Conservation (phyloP, 2,113 vertebrate genomes). For the Etia nguti region DNA sequence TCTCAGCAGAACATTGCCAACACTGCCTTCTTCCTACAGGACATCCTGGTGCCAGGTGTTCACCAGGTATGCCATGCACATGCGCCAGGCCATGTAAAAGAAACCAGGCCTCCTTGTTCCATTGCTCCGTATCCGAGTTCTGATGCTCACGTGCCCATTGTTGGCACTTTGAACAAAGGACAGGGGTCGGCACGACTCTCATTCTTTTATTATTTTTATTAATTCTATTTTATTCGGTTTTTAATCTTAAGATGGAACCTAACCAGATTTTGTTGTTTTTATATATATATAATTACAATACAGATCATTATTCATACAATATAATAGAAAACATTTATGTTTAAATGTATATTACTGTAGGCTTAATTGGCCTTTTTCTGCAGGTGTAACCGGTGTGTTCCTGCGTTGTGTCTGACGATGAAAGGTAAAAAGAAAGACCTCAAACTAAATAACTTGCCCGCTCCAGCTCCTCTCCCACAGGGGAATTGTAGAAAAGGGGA, state of each 20-base stretch:
- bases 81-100: neutral
- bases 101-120: neutral
- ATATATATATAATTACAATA: neutral
- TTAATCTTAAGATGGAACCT: neutral
- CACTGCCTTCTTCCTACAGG: neutral
- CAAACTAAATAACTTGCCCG: too few species aligned
- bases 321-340: neutral
- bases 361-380: neutral
- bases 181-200: neutral
- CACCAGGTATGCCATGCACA: neutral
- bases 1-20: neutral
- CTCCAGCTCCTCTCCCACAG: too few species aligned
- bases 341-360: neutral
- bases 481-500: too few species aligned
- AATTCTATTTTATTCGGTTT: neutral
- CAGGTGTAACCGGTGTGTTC: neutral
- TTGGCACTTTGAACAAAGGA: neutral
- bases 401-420: too few species aligned
- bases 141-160: neutral
- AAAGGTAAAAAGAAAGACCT: too few species aligned
- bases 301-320: neutral
- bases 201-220: neutral
- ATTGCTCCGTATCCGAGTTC: neutral
- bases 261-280: neutral
- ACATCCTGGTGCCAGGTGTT: neutral